phyloP scores from a whole-genome alignment of 2,797 vertebrate genomes.

The Ctenopoma kingsleyae region DNA sequence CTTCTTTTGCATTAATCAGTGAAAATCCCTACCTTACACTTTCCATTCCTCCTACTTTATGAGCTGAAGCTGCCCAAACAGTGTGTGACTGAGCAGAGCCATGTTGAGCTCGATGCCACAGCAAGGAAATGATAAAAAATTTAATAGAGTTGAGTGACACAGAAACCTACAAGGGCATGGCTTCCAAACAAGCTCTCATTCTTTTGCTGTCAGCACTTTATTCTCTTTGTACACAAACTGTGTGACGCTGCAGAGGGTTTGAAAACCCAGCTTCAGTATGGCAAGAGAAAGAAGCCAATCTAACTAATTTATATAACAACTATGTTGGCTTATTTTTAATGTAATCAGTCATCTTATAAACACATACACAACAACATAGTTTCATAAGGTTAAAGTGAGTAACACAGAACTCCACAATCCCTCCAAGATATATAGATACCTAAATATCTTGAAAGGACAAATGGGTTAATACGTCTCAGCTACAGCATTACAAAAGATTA shows the following conservation, averaged over 20 bases:
- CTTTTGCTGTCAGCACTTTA: constrained; percentile 85
- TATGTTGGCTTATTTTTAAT: constrained; percentile 16
- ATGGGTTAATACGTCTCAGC: constrained; percentile 74
- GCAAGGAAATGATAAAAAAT: constrained; percentile 93
- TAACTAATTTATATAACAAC: constrained; percentile 51
- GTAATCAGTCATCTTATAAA: neutral
- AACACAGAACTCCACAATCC: constrained; percentile 12
- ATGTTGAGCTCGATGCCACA: constrained; percentile 77
- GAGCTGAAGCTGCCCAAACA: constrained; percentile 42
- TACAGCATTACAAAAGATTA: constrained; percentile 79
- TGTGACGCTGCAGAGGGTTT: constrained; percentile 65
- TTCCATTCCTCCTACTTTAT: constrained; percentile 38
- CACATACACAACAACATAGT: neutral
- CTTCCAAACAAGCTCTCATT: constrained; percentile 85
- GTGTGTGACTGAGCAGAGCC: constrained; percentile 59
- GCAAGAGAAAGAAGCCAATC: constrained; percentile 57
- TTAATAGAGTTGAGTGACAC: constrained; percentile 88
- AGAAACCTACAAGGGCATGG: constrained; percentile 91
- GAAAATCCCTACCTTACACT: constrained; percentile 26
- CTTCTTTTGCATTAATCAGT: constrained; percentile 12
- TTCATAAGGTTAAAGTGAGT: constrained; percentile 1
- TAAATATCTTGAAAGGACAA: constrained; percentile 46
- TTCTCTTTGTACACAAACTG: constrained; percentile 69
- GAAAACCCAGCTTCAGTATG: constrained; percentile 60
- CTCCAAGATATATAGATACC: constrained; percentile 1